Percentiles rank a stretch among this genome's conserved stretches.
Evolutionary conservation across 2,797 vertebrate genomes (phyloP).

Genomic region (Catamblyrhynchus diadema): DNA sequence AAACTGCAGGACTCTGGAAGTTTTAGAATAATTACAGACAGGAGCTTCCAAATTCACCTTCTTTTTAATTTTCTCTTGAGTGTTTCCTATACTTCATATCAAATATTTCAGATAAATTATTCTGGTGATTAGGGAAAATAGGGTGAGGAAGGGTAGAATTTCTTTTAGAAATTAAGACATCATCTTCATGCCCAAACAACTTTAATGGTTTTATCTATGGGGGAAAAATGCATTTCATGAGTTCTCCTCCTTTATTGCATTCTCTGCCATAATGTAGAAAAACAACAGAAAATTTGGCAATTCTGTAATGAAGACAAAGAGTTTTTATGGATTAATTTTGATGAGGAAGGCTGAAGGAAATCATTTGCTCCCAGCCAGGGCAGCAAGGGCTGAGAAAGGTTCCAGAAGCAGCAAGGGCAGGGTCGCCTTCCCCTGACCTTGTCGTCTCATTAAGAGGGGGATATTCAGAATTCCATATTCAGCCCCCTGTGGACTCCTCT

Average conservation of each 20-base stretch:
- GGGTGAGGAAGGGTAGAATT: background rate
- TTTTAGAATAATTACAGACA: background rate
- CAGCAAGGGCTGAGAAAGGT: background rate
- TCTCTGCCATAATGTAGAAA: background rate
- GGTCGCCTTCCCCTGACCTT: background rate
- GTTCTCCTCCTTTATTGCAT: accelerated
- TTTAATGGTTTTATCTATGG: background rate
- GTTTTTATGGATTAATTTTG: background rate
- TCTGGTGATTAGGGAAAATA: background rate
- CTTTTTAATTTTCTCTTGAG: background rate
- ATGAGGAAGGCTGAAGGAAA: background rate
- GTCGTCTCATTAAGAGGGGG: background rate
- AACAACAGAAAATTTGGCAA: background rate
- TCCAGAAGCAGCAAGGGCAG: background rate
- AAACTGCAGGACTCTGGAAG: background rate
- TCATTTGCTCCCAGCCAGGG: background rate
- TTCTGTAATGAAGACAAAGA: background rate
- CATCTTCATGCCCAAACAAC: accelerated
- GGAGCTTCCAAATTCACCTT: background rate
- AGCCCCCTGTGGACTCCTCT: background rate
- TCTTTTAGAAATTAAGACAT: background rate
- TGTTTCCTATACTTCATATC: background rate
- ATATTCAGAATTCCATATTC: background rate
- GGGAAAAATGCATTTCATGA: background rate
- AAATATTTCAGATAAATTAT: background rate